Conservation (phyloP, 2,888 invertebrate genomes). For the Scaptomyza tumidula region DNA sequence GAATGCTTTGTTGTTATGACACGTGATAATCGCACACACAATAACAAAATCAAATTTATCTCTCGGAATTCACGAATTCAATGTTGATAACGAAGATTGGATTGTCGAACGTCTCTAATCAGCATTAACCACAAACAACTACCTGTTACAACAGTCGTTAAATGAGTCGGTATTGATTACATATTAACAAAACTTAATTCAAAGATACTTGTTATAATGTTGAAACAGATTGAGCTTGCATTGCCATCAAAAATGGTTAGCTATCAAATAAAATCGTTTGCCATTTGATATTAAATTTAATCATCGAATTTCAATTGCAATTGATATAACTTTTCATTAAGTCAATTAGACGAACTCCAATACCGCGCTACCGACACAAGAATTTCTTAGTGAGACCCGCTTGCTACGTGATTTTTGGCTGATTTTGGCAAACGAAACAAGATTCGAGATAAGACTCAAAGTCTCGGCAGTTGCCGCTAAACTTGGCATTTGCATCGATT, state of each 20-base stretch:
- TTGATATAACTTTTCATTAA: slow-evolving; percentile 26
- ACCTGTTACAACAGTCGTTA: no score
- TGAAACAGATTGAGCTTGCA: no score
- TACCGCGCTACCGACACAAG: slow-evolving; percentile 14
- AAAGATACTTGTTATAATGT: no score
- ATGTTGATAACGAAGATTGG: neutral
- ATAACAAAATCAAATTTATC: neutral
- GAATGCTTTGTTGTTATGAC: slow-evolving; percentile 6
- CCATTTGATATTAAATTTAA: neutral
- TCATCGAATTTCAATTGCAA: slow-evolving; percentile 10
- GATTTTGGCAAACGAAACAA: slow-evolving; percentile 36
- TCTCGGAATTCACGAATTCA: neutral
- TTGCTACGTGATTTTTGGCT: slow-evolving; percentile 61
- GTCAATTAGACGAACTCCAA: slow-evolving; percentile 47
- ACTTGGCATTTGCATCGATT: slow-evolving; percentile 67
- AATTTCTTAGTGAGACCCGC: slow-evolving; percentile 14
- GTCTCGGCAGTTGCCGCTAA: slow-evolving; percentile 16
- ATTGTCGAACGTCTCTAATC: no score
- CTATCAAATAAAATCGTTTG: neutral
- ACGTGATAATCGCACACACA: slow-evolving; percentile 44
- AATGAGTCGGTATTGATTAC: no score
- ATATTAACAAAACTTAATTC: no score
- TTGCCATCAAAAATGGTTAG: no score
- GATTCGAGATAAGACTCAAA: slow-evolving; percentile 55
- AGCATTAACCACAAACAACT: no score